Conservation (phyloP, 2,888 invertebrate genomes). For the Heteromurus nitidus region DNA sequence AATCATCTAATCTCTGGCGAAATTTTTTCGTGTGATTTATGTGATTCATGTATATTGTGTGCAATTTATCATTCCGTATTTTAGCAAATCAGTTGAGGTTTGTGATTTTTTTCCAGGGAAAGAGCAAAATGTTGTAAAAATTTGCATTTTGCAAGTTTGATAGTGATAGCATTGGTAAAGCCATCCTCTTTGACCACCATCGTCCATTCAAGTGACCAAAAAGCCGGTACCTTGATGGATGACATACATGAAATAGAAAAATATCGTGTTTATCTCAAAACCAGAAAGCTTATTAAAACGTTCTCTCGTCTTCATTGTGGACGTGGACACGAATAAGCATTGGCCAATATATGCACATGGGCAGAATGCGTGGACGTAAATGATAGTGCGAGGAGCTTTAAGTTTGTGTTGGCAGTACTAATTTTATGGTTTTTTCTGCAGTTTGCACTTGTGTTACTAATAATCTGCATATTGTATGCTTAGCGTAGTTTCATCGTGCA, state of each 20-base stretch:
- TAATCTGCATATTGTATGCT: slow-evolving; percentile 28
- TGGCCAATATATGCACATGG: slow-evolving; percentile 4
- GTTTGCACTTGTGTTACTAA: slow-evolving; percentile 13
- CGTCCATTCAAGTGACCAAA: not conserved
- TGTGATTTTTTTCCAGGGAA: slow-evolving; percentile 10
- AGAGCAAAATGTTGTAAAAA: not conserved
- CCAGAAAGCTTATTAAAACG: not conserved
- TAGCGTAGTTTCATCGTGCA: too few relatives aligned
- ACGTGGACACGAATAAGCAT: not conserved
- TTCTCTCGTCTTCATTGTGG: not conserved
- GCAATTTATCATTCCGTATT: too few relatives aligned
- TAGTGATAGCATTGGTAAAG: not conserved
- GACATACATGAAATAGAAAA: not conserved
- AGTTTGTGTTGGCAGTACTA: not conserved
- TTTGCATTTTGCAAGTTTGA: slow-evolving; percentile 2
- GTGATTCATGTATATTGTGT: too few relatives aligned
- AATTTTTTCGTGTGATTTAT: too few relatives aligned
- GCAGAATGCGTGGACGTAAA: not conserved
- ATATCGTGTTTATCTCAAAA: not conserved
- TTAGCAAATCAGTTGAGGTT: too few relatives aligned
- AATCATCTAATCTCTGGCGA: too few relatives aligned
- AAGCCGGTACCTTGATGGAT: slow-evolving; percentile 17
- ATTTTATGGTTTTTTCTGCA: slow-evolving; percentile 1
- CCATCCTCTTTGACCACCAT: not conserved
- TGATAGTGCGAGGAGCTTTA: not conserved